A percentile compares a stretch with the other conserved stretches of the same genome.
Conservation (phyloP, 2,113 vertebrate genomes). For the Fukomys damarensis region DNA sequence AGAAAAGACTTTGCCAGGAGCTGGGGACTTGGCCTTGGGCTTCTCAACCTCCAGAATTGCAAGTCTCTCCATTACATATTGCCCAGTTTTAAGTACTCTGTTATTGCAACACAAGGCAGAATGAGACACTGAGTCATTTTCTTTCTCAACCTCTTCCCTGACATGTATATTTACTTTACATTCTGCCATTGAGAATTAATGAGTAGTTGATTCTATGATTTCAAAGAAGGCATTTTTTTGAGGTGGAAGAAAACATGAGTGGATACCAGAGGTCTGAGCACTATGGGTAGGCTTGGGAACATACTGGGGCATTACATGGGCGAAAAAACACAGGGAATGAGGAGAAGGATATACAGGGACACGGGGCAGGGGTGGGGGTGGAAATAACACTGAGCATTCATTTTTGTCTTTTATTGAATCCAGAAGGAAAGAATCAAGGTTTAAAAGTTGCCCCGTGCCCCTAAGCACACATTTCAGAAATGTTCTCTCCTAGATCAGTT, state of each 20-base stretch:
- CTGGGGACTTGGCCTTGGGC: not conserved
- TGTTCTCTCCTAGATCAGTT: not conserved
- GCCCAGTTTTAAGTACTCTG: not conserved
- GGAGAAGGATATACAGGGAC: not conserved
- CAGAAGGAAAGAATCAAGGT: not conserved
- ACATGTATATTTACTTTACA: not conserved
- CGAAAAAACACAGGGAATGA: fast-evolving
- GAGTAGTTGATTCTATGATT: not conserved
- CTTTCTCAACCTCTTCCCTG: not conserved
- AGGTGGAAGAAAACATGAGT: not conserved
- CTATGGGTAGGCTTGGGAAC: not conserved
- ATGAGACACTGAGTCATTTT: not conserved
- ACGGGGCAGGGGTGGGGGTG: fast-evolving
- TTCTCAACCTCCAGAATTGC: not conserved
- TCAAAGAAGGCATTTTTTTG: constrained; percentile 2
- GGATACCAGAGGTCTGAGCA: not conserved
- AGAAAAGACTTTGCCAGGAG: not conserved
- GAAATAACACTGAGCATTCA: not conserved
- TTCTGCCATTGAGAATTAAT: not conserved
- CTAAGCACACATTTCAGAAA: not conserved
- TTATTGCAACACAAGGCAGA: not conserved
- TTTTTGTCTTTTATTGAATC: constrained; percentile 9
- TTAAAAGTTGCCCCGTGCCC: not conserved
- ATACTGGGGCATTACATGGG: no score
- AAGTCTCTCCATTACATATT: not conserved